Base-by-base conservation (phyloP, 2,797 vertebrate genomes). In the Numenius phaeopus region DNA sequence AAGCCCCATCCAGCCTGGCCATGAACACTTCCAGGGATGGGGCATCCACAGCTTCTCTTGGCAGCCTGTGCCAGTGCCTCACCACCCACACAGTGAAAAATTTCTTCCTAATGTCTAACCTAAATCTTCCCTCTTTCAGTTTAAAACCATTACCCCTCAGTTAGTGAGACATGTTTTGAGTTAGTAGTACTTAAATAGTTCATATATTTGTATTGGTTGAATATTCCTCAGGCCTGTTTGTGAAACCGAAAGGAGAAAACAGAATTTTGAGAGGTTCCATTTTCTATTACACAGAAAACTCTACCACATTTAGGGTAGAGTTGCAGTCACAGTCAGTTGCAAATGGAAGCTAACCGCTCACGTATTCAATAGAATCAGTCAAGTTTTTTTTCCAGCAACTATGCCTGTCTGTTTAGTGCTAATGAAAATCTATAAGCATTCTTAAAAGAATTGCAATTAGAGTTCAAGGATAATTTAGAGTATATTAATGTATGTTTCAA, bases 371-470 rank as follows among this genome's bases (percentile, higher is more conserved):
- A 32, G 54, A 91, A 59, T 54, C 85, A 66, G 21, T 59, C 14
- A 73, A 44, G 7, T 59, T 83, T 91, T 83, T 78, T 52, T 52
- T 26, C 27, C 40, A 49, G 65, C 23, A 67, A 22, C 13, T 79
- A 11, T 9, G 5, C 21, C 34, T 82, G 12, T 34, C 40, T 88
- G 15, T 75, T 85, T 91, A 71, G 34, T 58, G 61, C 8, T 86
- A 91, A 78, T 88, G 37, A 94, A 83, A 92, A 42, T 72, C 52
- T 91, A 73, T 83, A 85, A 83, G 27, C 57, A 37, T 84, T 90
- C 40, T 92, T 87, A 55, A 44, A 91, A 83, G 15, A 59, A 39
- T 29, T 91, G 16, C 32, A 82, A 49, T 75, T 65, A 40, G 23
- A 92, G 54, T 88, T 94, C 69, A 86, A 91, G 69, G 54, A 62